Base-by-base conservation (phyloP, 92 coral and sea anemone species). In the Porites lobata region DNA sequence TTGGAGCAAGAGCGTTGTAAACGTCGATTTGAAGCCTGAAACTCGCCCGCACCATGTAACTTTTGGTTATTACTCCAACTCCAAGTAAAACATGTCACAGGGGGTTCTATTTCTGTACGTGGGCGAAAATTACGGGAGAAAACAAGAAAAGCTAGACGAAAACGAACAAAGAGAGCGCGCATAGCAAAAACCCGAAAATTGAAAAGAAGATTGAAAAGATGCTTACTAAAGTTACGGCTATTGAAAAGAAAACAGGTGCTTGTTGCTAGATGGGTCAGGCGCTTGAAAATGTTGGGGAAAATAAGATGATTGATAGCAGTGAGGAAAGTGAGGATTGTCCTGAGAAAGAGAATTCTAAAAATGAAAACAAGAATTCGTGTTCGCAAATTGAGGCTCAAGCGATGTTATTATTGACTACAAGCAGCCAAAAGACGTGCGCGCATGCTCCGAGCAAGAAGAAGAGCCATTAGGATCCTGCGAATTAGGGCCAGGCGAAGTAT, bases 141-240 rank as follows among this genome's bases (percentile, higher is more conserved):
- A 6, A 91, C 88, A 57, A 85, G 94, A 78, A 91, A 22, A 10
- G 64, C 59, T 8, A 78, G 65, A 51, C 83, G 94, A 81, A 50
- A 38, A 8, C 82, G 75, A 75, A 69, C 92, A 26, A 53, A 70
- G 24, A 69, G 76, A 38, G 76, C 47, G 7, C 94, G 91, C 19
- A 15, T 86, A 14, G 80, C 75, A 54, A 87, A 70, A 67, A 83
- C 65, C 7, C 63, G 66, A 9, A 69, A 50, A 81, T 17, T 82
- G 9, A 65, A 73, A 74, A 50, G 79, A 52, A 77, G 89, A n/a
- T 76, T 65, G 38, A 68, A 12, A 1, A 81, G 86, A 79, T 81
- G 82, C 7, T 24, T 72, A 43, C 53, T 85, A 10, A 63, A 26
- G 17, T 61, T 75, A 2, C 81, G 29, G 29, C 26, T 51, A 1